Conservation (phyloP, 2,113 vertebrate genomes). For the Entelurus aequoreus region DNA sequence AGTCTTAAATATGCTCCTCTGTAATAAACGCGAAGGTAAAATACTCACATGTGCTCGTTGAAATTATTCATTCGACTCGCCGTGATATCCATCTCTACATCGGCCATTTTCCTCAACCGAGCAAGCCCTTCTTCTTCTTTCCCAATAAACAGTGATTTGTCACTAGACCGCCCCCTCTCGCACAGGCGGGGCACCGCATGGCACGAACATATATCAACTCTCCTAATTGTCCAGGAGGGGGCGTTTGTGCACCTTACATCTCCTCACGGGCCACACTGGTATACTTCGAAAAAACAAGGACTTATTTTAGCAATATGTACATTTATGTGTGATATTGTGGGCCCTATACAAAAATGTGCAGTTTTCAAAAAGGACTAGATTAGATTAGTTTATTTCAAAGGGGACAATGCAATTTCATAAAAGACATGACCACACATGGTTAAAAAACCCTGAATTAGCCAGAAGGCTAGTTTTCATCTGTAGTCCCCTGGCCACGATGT, state of each 20-base stretch:
- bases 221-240: conserved; percentile 37
- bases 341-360: no score
- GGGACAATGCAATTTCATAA: no score
- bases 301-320: no score
- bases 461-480: no score
- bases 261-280: no score
- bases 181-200: conserved; percentile 11
- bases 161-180: conserved; percentile 15
- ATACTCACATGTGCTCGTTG: conserved; percentile 69
- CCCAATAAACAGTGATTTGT: background rate
- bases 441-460: no score
- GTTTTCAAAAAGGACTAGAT: no score
- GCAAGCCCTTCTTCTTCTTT: conserved; percentile 35
- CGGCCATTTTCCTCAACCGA: conserved; percentile 66
- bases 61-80: conserved; percentile 72
- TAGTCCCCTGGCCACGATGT: no score
- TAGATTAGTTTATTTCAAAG: no score
- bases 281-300: no score
- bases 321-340: no score
- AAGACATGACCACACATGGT: no score
- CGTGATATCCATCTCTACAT: conserved; percentile 66
- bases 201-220: background rate
- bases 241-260: background rate
- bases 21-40: background rate
- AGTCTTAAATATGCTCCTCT: background rate